Base-by-base conservation (phyloP, 1,140 invertebrate genomes). In the Tachypleus tridentatus region DNA sequence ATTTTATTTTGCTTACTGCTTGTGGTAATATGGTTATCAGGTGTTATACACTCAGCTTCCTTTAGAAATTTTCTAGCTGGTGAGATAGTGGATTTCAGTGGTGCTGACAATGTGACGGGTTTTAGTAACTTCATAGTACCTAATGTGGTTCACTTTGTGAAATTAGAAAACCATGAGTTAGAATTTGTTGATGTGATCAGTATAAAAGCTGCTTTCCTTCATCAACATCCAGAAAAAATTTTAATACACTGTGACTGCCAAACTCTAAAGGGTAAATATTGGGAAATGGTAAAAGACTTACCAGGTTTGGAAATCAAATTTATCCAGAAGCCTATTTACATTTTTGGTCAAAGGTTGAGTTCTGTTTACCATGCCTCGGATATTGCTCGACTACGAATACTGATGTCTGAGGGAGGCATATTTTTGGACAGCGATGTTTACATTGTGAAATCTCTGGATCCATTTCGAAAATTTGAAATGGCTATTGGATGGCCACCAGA, bases 371-470 rank as follows among this genome's bases (percentile, higher is more conserved):
- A 79, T 64, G 69, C 72, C 29, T 71, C 76, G 11, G 78, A 79
- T 68, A 70, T 79, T 11, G 71, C 72, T 11, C 67, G 78, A 49
- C 66, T 79, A 7, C 60, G 70, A 56, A 67, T 78, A 5, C 63
- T 79, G 7, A 72, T 70, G 69, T 57, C 70, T 63, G 72, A 71
- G 62, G 78, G 78, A 29, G 78, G 78, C 7, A 77, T 79, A 52
- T 78, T 73, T 65, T 65, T 79, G 4, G 78, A 79, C 66, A 74
- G 72, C 54, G 78, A 79, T 71, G 70, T 73, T 10, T 70, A 76
- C 54, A 67, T 79, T 49, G 67, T 79, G 5, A 73, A 76, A 59
- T 69, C 71, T 3, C 71, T 80, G 51, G 68, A 79, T 65, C 57
- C 71, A 51, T 78, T 75, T 64, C 67, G 75, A 49, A 69, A 69